Evolutionary conservation across 2,113 vertebrate species (phyloP).

Genomic region (Sciurus niger): DNA sequence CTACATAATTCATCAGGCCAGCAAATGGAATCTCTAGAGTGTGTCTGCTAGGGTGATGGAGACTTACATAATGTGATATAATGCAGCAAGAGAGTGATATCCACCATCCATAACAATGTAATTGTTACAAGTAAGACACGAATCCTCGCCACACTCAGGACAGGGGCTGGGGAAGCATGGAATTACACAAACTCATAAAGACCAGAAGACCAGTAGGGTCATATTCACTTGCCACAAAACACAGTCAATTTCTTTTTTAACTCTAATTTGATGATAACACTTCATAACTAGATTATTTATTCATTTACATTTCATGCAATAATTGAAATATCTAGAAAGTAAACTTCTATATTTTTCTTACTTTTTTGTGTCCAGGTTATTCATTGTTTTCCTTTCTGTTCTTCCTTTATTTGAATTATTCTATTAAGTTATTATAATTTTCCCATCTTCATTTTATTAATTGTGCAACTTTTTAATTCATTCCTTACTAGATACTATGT

Average conservation of each 20-base stretch:
- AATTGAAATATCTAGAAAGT: background rate
- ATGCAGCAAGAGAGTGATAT: background rate
- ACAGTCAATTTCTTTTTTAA: background rate
- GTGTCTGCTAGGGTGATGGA: background rate
- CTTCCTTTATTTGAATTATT: background rate
- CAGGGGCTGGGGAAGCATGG: accelerated
- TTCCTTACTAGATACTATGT: background rate
- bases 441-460: background rate
- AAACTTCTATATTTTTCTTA: background rate
- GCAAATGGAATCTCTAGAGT: background rate
- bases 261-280: background rate
- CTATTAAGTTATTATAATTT: background rate
- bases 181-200: background rate
- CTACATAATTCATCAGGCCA: background rate
- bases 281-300: background rate
- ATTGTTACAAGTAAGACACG: background rate
- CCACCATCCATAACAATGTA: background rate
- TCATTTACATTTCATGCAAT: background rate
- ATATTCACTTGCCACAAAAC: background rate
- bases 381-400: background rate
- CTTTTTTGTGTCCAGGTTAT: background rate
- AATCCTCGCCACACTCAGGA: background rate
- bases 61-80: background rate
- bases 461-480: background rate
- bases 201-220: background rate